A percentile compares a stretch with the other conserved stretches of the same genome.
Conservation (phyloP, 2,888 invertebrate species). For the Agrilus biguttatus region DNA sequence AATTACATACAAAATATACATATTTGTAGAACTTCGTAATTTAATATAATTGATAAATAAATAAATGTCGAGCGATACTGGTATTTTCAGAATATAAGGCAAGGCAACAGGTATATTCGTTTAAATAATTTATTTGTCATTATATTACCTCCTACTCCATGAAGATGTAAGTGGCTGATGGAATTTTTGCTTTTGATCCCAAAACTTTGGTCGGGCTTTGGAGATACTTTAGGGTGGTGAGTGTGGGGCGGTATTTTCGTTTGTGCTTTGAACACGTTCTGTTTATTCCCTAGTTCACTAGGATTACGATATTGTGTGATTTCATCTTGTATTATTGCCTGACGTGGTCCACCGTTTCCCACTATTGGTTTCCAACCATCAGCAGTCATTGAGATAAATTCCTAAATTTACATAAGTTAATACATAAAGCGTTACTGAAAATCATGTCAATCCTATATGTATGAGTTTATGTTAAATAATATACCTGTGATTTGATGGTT, state of each 20-base stretch:
- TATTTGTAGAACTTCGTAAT: neutral
- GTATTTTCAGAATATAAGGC: no score
- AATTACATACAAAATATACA: neutral
- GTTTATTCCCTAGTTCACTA: constrained; percentile 10
- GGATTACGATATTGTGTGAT: constrained; percentile 21
- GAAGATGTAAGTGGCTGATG: no score
- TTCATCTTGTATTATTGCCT: constrained; percentile 13
- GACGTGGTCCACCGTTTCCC: constrained; percentile 18
- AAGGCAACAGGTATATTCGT: neutral
- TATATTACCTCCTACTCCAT: no score
- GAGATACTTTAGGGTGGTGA: constrained; percentile 5
- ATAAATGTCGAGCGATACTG: no score
- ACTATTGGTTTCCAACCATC: constrained; percentile 50
- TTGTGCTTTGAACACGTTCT: constrained; percentile 14
- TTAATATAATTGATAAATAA: no score
- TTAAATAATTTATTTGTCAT: neutral
- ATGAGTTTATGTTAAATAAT: no score
- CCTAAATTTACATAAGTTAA: constrained; percentile 13
- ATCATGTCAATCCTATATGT: neutral
- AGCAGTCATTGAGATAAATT: constrained; percentile 34
- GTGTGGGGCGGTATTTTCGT: neutral
- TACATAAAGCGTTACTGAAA: neutral
- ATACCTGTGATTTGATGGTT: no score
- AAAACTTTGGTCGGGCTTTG: constrained; percentile 7
- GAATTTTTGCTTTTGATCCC: neutral